phyloP scores from a whole-genome alignment of 2,888 invertebrate species.

The Halictus quadricinctus region DNA sequence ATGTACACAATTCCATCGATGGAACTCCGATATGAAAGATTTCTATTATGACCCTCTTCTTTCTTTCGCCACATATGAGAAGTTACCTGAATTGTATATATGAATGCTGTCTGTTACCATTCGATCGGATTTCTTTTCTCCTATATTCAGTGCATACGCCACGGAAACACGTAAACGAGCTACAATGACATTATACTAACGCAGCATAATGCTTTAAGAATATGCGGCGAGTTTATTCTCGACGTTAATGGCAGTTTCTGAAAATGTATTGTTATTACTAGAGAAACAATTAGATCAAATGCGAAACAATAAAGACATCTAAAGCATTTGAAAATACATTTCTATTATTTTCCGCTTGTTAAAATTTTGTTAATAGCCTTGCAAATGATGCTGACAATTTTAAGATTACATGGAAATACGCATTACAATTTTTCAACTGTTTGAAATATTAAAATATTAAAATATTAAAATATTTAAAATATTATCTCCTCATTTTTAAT shows the following conservation, averaged over 20 bases:
- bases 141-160: conserved; percentile 29
- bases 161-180: background rate
- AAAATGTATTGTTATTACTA: background rate
- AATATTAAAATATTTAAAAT: background rate
- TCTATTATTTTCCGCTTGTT: no score
- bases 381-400: background rate
- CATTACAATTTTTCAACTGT: background rate
- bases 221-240: conserved; percentile 16
- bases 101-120: conserved; percentile 50
- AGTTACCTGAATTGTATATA: conserved; percentile 46
- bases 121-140: conserved; percentile 48
- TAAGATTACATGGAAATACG: no score
- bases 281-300: background rate
- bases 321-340: no score
- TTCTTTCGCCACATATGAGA: conserved; percentile 42
- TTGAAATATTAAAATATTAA: no score
- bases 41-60: conserved; percentile 49
- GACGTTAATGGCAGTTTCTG: background rate
- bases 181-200: conserved; percentile 7
- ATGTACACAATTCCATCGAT: conserved; percentile 36
- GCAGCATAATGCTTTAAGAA: conserved; percentile 19
- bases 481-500: background rate
- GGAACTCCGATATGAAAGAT: conserved; percentile 50
- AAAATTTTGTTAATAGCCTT: background rate
- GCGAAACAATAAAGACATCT: background rate